Evolutionary conservation across 2,888 invertebrate species (phyloP), one percentile per base, ranked within the genome.

Genomic region (Stenotaenia linearis): DNA sequence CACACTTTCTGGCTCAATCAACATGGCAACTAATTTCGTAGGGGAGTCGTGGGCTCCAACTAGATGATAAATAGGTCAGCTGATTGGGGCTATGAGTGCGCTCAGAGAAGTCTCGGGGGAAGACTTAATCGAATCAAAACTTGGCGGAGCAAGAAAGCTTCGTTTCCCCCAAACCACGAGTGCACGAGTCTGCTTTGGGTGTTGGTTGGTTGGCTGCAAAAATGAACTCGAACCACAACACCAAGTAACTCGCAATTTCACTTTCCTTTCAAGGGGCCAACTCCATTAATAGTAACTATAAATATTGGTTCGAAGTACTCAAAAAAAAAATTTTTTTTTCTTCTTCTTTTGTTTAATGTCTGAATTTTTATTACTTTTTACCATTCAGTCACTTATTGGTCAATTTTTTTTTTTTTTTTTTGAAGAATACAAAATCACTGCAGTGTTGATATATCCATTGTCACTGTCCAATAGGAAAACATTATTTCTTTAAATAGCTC

Each of bases 1-100:
- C 56, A 56, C 56, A 56, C 56, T 56, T 56, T 56, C 56, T 56
- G 56, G 56, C 56, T 56, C 56, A 56, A 56, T 56, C 56, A 56
- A 56, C 56, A 56, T 56, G 21, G 56, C 56, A 56, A 56, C 56
- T 56, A 56, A 56, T 56, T 56, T 23, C 56, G 56, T 9, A 56
- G 18, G 15, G 56, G 56, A 56, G 15, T 56, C 56, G 23, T 56
- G 56, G 40, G 56, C 56, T 56, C 56, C 56, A 56, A 56, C 56
- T 23, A 56, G 56, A 56, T 56, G 56, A 56, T 56, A 56, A 56
- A 56, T 56, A 56, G 56, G 56, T 56, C 56, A 56, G 56, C 56
- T 56, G 56, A 56, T 56, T 56, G 56, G 56, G 56, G 56, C 56
- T 56, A 56, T 56, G 56, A 56, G 56, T 56, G 56, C 23, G 56